Conservation (phyloP, 2,797 vertebrate species). For the Fringilla coelebs region DNA sequence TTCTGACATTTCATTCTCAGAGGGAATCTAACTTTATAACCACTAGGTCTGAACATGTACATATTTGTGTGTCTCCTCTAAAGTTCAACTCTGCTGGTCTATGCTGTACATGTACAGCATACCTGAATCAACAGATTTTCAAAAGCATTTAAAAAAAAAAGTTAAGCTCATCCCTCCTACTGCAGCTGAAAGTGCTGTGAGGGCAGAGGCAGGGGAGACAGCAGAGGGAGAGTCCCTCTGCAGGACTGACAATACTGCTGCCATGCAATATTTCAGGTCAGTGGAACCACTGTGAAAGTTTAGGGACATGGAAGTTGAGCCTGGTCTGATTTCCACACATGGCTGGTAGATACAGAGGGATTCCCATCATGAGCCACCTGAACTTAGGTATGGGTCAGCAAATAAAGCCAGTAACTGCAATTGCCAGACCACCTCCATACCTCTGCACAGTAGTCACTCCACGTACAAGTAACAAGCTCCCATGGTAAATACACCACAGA, state of each 20-base stretch:
- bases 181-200: neutral
- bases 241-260: neutral
- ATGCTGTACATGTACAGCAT: neutral
- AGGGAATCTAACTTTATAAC: neutral
- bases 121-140: neutral
- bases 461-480: constrained; percentile 58
- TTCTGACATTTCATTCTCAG: neutral
- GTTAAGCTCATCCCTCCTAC: neutral
- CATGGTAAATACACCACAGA: constrained; percentile 64
- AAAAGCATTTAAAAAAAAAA: neutral
- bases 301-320: neutral
- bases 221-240: neutral
- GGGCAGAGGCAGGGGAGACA: neutral
- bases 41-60: neutral
- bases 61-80: neutral
- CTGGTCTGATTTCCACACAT: neutral
- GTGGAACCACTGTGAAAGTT: neutral
- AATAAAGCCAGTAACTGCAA: constrained; percentile 30
- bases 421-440: constrained; percentile 57
- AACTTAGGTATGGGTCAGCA: constrained; percentile 52
- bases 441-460: constrained; percentile 52
- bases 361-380: neutral
- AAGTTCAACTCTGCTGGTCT: neutral
- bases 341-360: neutral
- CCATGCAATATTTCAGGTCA: neutral